Conservation (phyloP, 2,113 vertebrate species). For the Calyptomena viridis region DNA sequence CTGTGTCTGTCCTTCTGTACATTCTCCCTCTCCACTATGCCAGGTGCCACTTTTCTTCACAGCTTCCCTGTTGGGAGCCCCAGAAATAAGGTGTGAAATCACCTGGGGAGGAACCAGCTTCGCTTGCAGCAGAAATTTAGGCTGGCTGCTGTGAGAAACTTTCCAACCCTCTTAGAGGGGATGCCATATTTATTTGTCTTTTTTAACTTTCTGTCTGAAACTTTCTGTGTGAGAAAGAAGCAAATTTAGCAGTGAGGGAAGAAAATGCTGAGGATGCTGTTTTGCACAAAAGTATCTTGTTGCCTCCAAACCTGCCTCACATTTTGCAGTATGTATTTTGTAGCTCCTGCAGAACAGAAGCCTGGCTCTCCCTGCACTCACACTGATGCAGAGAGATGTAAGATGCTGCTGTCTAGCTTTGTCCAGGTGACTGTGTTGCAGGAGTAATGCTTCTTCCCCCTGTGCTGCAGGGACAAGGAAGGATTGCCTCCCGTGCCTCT, state of each 20-base stretch:
- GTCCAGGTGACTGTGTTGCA: neutral
- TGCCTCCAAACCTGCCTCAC: neutral
- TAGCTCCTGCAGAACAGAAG: neutral
- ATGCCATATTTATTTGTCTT: neutral
- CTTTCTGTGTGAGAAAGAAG: neutral
- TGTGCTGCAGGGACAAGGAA: neutral
- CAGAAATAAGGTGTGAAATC: slow-evolving; percentile 4
- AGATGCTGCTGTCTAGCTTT: neutral
- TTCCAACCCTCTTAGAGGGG: neutral
- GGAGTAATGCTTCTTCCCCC: neutral
- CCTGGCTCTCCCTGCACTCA: rapidly evolving
- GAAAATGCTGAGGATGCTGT: neutral
- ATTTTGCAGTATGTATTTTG: rapidly evolving
- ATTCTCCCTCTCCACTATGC: neutral
- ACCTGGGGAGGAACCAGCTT: neutral
- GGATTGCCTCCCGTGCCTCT: rapidly evolving
- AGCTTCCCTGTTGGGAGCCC: neutral
- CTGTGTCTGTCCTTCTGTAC: neutral
- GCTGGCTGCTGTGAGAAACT: neutral
- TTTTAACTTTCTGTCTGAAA: neutral
- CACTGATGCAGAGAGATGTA: neutral
- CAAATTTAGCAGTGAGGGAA: neutral
- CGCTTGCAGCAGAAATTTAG: neutral
- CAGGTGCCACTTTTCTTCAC: neutral
- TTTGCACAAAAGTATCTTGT: neutral